Percentiles rank a stretch among this genome's conserved stretches.
Conservation (phyloP, 1,140 invertebrate species). For the Drosophila busckii region DNA sequence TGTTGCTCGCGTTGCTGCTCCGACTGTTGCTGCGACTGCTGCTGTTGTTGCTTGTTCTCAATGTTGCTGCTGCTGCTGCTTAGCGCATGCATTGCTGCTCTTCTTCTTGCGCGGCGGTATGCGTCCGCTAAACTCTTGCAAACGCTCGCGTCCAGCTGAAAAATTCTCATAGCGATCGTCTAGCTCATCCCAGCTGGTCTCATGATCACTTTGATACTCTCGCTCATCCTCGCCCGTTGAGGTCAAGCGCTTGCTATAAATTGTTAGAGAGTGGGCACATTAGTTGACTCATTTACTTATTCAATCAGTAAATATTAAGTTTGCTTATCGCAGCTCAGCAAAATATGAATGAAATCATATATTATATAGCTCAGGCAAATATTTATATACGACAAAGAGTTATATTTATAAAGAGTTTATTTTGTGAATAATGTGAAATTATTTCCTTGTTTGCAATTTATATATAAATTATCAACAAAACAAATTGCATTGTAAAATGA, state of each 20-base stretch:
- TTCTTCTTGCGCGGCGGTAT: slow-evolving; percentile 78
- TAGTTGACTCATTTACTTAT: too few relatives aligned
- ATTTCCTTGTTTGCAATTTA: too few relatives aligned
- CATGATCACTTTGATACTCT: slow-evolving; percentile 75
- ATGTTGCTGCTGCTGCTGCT: slow-evolving; percentile 6
- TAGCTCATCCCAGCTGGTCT: slow-evolving; percentile 77
- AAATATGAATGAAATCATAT: background rate
- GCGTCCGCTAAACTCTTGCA: slow-evolving; percentile 77
- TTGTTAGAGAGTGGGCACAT: slow-evolving; percentile 5
- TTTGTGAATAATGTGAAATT: too few relatives aligned
- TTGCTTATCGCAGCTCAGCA: background rate
- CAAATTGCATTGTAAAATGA: too few relatives aligned
- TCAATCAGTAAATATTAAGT: too few relatives aligned
- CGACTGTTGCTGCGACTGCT: slow-evolving; percentile 14
- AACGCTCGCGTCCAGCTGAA: slow-evolving; percentile 71
- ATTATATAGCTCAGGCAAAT: too few relatives aligned
- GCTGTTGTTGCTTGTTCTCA: slow-evolving; percentile 3
- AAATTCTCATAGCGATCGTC: slow-evolving; percentile 76
- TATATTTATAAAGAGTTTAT: too few relatives aligned
- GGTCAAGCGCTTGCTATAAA: slow-evolving; percentile 67
- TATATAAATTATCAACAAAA: too few relatives aligned
- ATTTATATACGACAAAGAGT: too few relatives aligned
- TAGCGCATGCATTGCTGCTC: slow-evolving; percentile 38
- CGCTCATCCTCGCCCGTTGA: slow-evolving; percentile 77
- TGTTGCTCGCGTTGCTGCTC: slow-evolving; percentile 15